Evolutionary conservation across 2,113 vertebrate species (phyloP).

Genomic region (Polypterus bichir): DNA sequence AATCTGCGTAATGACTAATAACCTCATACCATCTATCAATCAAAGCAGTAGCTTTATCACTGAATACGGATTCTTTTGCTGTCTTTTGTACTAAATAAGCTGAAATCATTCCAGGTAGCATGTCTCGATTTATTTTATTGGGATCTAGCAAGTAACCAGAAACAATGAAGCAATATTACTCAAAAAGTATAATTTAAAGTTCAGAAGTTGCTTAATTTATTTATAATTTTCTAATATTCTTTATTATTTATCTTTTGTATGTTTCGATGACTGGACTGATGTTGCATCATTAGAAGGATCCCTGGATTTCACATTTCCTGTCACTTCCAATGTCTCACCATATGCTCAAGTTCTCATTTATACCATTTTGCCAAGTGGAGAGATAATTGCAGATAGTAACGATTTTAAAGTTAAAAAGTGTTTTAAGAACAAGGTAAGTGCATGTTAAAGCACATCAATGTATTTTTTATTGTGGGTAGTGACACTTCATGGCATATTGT

Average conservation of each 20-base stretch:
- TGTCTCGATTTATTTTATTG: neutral
- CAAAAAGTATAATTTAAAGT: no score
- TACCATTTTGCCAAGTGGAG: constrained; percentile 46
- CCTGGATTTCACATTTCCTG: constrained; percentile 34
- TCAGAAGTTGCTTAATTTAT: neutral
- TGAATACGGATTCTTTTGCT: no score
- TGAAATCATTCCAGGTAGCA: neutral
- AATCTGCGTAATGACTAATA: no score
- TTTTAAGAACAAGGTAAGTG: constrained; percentile 63
- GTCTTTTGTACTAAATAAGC: no score
- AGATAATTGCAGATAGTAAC: constrained; percentile 62
- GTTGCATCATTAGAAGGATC: constrained; percentile 41
- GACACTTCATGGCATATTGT: no score
- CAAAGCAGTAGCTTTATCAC: no score
- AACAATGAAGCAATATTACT: no score
- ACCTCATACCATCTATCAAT: no score
- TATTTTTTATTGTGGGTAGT: no score
- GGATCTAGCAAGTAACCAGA: no score
- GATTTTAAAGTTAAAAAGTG: constrained; percentile 54
- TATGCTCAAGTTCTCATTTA: constrained; percentile 63
- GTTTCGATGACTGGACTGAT: neutral
- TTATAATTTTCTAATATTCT: neutral
- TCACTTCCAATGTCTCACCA: constrained; percentile 47
- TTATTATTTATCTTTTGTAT: neutral
- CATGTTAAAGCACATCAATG: neutral